Conservation (phyloP, 53 echinoderm and acorn worm species). For the Hippasteria phrygiana region DNA sequence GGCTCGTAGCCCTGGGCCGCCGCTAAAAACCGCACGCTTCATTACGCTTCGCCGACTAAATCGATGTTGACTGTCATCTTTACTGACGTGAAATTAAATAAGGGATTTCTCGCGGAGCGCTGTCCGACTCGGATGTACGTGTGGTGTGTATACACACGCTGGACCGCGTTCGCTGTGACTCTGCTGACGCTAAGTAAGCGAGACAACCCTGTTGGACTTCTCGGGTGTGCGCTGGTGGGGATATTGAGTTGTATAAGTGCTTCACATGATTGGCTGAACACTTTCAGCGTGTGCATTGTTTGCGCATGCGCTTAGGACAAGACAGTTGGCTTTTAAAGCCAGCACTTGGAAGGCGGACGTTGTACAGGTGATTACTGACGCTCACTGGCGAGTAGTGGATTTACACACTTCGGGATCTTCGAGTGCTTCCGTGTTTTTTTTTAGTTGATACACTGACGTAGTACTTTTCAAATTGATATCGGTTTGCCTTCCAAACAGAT, state of each 20-base stretch:
- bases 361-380: too few relatives aligned
- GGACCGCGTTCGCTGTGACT: not conserved
- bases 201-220: too few relatives aligned
- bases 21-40: slow-evolving; percentile 60
- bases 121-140: not conserved
- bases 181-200: not conserved
- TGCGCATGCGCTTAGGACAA: not conserved
- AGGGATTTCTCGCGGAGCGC: not conserved
- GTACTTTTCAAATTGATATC: too few relatives aligned
- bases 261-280: not conserved
- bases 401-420: too few relatives aligned
- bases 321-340: not conserved
- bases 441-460: too few relatives aligned
- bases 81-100: slow-evolving; percentile 61
- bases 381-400: too few relatives aligned
- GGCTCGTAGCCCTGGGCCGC: slow-evolving; percentile 24
- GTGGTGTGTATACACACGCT: not conserved
- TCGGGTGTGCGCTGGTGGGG: too few relatives aligned
- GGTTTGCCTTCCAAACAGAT: too few relatives aligned
- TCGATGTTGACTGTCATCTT: slow-evolving; percentile 56
- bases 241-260: not conserved
- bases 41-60: slow-evolving; percentile 46
- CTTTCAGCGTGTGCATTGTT: not conserved
- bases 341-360: too few relatives aligned
- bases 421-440: too few relatives aligned